Percentiles rank a stretch among this genome's conserved stretches.
Evolutionary conservation across 2,888 invertebrate genomes (phyloP).

Genomic region (Trachelus tabidus): DNA sequence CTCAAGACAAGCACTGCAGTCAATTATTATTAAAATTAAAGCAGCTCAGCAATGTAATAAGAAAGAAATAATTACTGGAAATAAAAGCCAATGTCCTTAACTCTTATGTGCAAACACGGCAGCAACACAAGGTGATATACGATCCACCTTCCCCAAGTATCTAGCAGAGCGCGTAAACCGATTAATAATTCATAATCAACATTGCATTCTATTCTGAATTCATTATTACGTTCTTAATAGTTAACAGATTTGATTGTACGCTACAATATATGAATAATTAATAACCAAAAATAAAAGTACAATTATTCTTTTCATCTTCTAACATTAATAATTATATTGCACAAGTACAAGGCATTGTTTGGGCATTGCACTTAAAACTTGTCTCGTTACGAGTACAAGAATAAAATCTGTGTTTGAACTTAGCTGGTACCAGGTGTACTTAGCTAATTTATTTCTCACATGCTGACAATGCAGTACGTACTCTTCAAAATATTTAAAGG

Average conservation of each 20-base stretch:
- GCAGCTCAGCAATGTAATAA: constrained; percentile 24
- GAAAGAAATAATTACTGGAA: constrained; percentile 16
- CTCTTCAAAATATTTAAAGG: not conserved
- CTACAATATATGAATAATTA: not conserved
- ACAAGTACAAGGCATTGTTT: not conserved
- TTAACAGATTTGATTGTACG: not conserved
- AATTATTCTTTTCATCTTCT: not conserved
- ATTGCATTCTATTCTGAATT: not conserved
- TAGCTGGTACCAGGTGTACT: not conserved
- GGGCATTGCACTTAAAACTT: not conserved
- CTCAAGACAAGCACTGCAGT: not conserved
- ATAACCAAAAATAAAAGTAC: not conserved
- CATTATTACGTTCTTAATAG: not conserved
- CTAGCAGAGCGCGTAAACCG: constrained; percentile 34
- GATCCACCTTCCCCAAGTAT: constrained; percentile 41
- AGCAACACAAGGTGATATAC: constrained; percentile 44
- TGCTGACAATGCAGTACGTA: not conserved
- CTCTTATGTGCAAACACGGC: constrained; percentile 45
- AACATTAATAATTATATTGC: not conserved
- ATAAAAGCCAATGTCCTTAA: constrained; percentile 37
- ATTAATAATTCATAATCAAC: constrained; percentile 23
- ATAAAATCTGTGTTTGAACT: not conserved
- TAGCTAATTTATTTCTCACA: not conserved
- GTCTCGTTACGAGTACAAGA: not conserved
- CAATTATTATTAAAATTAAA: not conserved